Conservation (phyloP, 2,797 vertebrate genomes). For the Myotis findleyi region DNA sequence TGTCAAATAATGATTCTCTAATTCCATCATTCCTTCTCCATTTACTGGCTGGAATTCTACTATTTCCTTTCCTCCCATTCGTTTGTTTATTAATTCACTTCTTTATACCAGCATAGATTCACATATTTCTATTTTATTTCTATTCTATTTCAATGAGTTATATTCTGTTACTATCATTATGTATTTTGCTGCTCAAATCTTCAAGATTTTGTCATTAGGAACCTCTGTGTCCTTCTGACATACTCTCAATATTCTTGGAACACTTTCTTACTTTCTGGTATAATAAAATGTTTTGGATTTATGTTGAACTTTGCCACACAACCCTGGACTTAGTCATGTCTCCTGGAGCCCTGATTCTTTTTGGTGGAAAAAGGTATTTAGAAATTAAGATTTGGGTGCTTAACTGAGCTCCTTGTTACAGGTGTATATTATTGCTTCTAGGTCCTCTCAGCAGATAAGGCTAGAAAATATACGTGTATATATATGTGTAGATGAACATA, state of each 20-base stretch:
- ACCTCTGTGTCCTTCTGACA: not conserved
- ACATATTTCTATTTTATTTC: not conserved
- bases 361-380: not conserved
- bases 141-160: not conserved
- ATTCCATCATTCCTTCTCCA: not conserved
- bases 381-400: not conserved
- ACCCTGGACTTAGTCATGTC: not conserved
- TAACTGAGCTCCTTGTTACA: not conserved
- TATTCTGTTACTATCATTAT: not conserved
- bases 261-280: not conserved
- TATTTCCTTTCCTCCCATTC: not conserved
- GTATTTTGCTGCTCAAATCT: not conserved
- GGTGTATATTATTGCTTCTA: not conserved
- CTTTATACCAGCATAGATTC: not conserved
- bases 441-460: not conserved
- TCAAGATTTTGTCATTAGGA: not conserved
- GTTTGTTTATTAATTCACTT: not conserved
- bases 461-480: not conserved
- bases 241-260: not conserved
- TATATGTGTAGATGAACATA: too few species aligned
- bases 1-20: not conserved
- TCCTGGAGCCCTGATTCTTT: not conserved
- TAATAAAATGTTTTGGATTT: conserved; percentile 3
- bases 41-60: not conserved
- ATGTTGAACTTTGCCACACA: not conserved